A percentile compares a stretch with the other conserved stretches of the same genome.
Conservation (phyloP, 2,888 invertebrate genomes). For the Argynnis bischoffii region DNA sequence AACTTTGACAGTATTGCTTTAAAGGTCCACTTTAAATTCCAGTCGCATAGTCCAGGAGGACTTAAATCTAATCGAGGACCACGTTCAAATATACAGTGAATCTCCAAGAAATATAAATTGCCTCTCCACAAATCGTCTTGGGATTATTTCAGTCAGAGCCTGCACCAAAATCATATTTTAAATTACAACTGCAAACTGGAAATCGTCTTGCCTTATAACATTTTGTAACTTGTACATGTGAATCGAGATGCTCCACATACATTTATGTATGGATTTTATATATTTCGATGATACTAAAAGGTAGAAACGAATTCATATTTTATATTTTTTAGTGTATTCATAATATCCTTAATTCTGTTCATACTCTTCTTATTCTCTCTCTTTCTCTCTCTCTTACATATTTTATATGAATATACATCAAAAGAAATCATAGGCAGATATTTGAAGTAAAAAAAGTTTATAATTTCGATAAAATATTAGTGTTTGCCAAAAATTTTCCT, state of each 20-base stretch:
- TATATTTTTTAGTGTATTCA: too few relatives aligned
- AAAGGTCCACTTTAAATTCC: constrained; percentile 20
- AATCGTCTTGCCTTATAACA: not conserved
- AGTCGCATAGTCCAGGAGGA: constrained; percentile 14
- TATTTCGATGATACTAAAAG: too few relatives aligned
- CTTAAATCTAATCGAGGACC: constrained; percentile 16
- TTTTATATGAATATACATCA: too few relatives aligned
- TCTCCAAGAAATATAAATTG: constrained; percentile 30
- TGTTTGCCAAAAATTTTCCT: too few relatives aligned
- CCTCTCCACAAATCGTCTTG: constrained; percentile 22
- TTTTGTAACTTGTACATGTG: not conserved
- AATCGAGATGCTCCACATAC: not conserved
- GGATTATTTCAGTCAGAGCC: constrained; percentile 26
- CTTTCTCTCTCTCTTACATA: too few relatives aligned
- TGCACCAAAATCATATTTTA: constrained; percentile 29
- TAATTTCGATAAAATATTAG: too few relatives aligned
- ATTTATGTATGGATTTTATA: too few relatives aligned
- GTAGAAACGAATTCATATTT: too few relatives aligned
- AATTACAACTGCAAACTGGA: constrained; percentile 17
- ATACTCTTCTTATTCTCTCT: too few relatives aligned
- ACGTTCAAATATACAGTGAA: constrained; percentile 22
- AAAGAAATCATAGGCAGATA: too few relatives aligned
- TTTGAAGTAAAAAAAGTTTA: too few relatives aligned
- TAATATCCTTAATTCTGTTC: too few relatives aligned
- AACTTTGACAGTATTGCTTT: constrained; percentile 5